Evolutionary conservation across 2,113 vertebrate genomes (phyloP).

Genomic region (Boulengeromyrus knoepffleri): DNA sequence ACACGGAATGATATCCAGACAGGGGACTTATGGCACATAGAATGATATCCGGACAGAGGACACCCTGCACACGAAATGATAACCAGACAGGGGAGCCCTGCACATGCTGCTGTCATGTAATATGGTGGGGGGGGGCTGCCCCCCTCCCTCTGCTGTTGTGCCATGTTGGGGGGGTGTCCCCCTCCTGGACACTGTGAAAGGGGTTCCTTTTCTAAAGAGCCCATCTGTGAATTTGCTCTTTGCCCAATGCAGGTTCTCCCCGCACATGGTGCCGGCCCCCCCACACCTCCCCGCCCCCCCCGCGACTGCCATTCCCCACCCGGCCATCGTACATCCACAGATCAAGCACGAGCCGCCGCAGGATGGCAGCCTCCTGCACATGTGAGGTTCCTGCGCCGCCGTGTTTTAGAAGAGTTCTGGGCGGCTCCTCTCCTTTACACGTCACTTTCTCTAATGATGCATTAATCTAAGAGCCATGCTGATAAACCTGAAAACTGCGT

Average conservation of each 20-base stretch:
- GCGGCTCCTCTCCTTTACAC: neutral
- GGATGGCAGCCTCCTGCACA: slow-evolving; percentile 93
- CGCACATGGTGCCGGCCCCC: slow-evolving; percentile 91
- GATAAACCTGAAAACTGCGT: neutral
- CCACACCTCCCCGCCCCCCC: slow-evolving; percentile 70
- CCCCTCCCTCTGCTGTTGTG: too few species aligned
- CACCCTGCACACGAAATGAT: neutral
- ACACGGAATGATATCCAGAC: too few species aligned
- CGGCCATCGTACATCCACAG: slow-evolving; percentile 96
- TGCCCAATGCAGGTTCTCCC: slow-evolving; percentile 78
- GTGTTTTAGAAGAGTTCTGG: neutral
- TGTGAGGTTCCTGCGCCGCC: slow-evolving; percentile 66
- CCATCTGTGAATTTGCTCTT: neutral
- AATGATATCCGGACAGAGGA: neutral
- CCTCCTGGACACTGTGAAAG: neutral
- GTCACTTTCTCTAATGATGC: neutral
- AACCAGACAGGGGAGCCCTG: neutral
- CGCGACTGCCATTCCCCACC: slow-evolving; percentile 95
- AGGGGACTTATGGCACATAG: too few species aligned
- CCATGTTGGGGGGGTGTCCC: neutral
- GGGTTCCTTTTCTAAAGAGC: neutral
- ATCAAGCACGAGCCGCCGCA: slow-evolving; percentile 95
- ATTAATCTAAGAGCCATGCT: neutral
- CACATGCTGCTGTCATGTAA: neutral
- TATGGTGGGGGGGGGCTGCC: neutral